A percentile compares a stretch with the other conserved stretches of the same genome.
Conservation (phyloP, 1,140 invertebrate genomes). For the Idris sp. region DNA sequence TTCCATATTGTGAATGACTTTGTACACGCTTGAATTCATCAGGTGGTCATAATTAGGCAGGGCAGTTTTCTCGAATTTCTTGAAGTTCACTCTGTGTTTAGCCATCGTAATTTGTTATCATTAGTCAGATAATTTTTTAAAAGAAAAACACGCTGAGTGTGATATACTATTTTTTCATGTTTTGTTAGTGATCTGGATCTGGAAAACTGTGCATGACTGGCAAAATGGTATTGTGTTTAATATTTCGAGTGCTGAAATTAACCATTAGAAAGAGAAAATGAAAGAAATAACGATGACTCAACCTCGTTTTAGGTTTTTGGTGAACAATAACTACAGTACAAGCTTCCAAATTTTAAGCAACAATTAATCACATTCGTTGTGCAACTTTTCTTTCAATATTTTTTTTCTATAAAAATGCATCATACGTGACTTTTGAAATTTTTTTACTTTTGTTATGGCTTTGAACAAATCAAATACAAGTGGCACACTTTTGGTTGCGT, state of each 20-base stretch:
- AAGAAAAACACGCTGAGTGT: conserved; percentile 46
- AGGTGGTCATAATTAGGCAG: conserved; percentile 84
- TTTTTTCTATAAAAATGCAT: conserved; percentile 2
- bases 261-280: conserved; percentile 39
- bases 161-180: conserved; percentile 41
- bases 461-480: not conserved
- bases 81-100: conserved; percentile 84
- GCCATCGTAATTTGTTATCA: conserved; percentile 51
- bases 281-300: conserved; percentile 13
- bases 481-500: conserved; percentile 40
- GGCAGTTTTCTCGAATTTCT: conserved; percentile 84
- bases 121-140: conserved; percentile 48
- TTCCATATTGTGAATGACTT: conserved; percentile 86
- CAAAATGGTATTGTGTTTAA: conserved; percentile 51
- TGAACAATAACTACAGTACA: conserved; percentile 10
- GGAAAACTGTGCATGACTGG: conserved; percentile 57
- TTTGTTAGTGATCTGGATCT: conserved; percentile 58
- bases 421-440: conserved; percentile 36
- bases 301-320: conserved; percentile 9
- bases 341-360: conserved; percentile 2
- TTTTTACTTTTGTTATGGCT: conserved; percentile 37
- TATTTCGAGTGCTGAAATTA: conserved; percentile 53
- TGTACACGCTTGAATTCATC: conserved; percentile 85
- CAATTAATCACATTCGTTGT: no score
- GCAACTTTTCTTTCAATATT: not conserved